Evolutionary conservation across 2,113 vertebrate species (phyloP), one percentile per base, ranked within the genome.

Genomic region (Recurvirostra avosetta): DNA sequence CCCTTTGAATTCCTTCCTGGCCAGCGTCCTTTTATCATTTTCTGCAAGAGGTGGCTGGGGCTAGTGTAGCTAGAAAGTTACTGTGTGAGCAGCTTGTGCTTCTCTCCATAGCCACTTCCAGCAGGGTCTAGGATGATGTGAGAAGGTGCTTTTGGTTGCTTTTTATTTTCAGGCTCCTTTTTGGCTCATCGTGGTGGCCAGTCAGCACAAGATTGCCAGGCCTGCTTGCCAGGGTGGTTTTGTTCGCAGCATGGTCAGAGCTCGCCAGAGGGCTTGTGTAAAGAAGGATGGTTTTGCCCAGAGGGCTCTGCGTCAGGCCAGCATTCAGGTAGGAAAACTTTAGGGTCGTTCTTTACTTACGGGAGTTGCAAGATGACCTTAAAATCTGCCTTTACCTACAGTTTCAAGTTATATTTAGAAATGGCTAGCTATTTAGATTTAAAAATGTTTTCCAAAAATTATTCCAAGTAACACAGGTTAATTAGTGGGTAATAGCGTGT

Each of bases 271-370:
- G 98, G 98, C 12, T 63, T 88, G 26, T 99, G 99, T 92, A 96
- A 98, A 84, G 97, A 97, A 12, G 99, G 99, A 19, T 99, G 98
- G 98, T 99, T 98, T 92, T 99, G 99, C 93, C 99, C 98, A 3
- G 55, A 43, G 45, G 98, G 99, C 32, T 99, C 99, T 40, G 66
- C 77, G 22, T 98, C 98, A 91, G 98, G 96, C 61, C 98, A 98
- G 88, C 98, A 96, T 85, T 85, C 98, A 98, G 99, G 99, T 98
- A 96, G 92, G 95, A 41, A 12, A 49, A 12, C 21, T 22, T 49
- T 49, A 25, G 15, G 23, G 7, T 38, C 8, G 1, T 38, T 41
- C 66, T 62, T 34, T 22, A n/a, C 10, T 36, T 53, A 12, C 17
- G n/a, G 32, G 47, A 32, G 14, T 36, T 45, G 5, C 21, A 27